A percentile compares a stretch with the other conserved stretches of the same genome.
Evolutionary conservation across 1,140 invertebrate species (phyloP).

Genomic region (Euborellia annulipes): DNA sequence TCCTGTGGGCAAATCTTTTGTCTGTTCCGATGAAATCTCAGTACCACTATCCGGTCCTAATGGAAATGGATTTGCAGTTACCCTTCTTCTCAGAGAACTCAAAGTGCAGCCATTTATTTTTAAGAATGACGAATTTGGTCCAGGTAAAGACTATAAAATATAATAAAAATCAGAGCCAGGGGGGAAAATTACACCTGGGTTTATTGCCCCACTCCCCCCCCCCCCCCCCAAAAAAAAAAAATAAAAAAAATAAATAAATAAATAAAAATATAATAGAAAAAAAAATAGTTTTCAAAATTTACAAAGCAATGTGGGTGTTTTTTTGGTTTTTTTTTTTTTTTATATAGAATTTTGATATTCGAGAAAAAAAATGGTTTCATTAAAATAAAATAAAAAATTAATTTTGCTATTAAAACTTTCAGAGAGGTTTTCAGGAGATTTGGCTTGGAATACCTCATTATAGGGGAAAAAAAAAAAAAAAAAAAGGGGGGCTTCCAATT

Average conservation of each 20-base stretch:
- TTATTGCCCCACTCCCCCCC: neutral
- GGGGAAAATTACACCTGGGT: neutral
- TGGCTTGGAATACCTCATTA: neutral
- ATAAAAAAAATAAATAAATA: neutral
- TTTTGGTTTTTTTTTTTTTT: neutral
- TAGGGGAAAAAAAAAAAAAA: no score
- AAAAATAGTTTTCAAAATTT: neutral
- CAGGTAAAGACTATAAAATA: conserved; percentile 22
- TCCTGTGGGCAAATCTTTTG: conserved; percentile 67
- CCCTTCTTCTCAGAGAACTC: conserved; percentile 29
- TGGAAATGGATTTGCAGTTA: conserved; percentile 20
- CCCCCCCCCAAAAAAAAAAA: no score
- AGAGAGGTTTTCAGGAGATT: neutral
- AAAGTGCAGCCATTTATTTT: conserved; percentile 48
- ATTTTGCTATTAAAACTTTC: no score
- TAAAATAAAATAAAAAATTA: no score
- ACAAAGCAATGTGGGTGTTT: neutral
- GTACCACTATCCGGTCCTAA: conserved; percentile 26
- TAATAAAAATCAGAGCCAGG: no score
- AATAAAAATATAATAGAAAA: neutral
- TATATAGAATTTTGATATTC: no score
- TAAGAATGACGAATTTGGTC: conserved; percentile 41
- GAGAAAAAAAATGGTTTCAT: no score
- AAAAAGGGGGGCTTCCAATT: no score
- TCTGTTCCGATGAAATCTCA: conserved; percentile 50